Conservation (phyloP, 1,140 invertebrate genomes). For the Drosophila nigrodunni region DNA sequence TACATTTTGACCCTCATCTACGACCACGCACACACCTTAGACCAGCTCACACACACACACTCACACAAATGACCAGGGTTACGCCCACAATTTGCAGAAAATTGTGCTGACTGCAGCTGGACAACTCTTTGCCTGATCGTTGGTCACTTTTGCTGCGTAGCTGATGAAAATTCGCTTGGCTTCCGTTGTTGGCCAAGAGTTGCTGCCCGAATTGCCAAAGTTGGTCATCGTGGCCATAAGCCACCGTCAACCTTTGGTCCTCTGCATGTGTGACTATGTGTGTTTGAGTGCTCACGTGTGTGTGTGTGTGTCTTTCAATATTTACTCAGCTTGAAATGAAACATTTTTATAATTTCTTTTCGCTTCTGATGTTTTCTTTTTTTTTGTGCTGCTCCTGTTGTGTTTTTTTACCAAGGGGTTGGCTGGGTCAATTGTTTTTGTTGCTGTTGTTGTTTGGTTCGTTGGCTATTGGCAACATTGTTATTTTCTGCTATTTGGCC, state of each 20-base stretch:
- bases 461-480: constrained; percentile 81
- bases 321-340: constrained; percentile 73
- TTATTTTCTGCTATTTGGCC: constrained; percentile 80
- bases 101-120: constrained; percentile 73
- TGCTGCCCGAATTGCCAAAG: constrained; percentile 28
- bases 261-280: constrained; percentile 2
- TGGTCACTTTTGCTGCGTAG: constrained; percentile 64
- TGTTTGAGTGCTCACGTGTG: constrained; percentile 22
- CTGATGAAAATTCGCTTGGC: constrained; percentile 74
- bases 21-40: background rate
- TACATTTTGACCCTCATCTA: constrained; percentile 18
- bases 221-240: constrained; percentile 42
- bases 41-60: background rate
- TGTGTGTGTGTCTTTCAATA: constrained; percentile 53
- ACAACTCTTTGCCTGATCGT: constrained; percentile 32
- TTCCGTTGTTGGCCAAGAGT: constrained; percentile 65
- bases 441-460: constrained; percentile 73
- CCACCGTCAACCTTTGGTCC: constrained; percentile 14
- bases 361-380: constrained; percentile 27
- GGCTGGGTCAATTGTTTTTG: constrained; percentile 18
- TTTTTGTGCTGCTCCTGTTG: constrained; percentile 6
- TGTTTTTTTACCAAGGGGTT: constrained; percentile 27
- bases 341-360: constrained; percentile 78
- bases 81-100: constrained; percentile 65
- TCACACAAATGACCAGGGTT: constrained; percentile 15